Base-by-base conservation (phyloP, 2,888 invertebrate species). In the Lepidochitona cinerea region DNA sequence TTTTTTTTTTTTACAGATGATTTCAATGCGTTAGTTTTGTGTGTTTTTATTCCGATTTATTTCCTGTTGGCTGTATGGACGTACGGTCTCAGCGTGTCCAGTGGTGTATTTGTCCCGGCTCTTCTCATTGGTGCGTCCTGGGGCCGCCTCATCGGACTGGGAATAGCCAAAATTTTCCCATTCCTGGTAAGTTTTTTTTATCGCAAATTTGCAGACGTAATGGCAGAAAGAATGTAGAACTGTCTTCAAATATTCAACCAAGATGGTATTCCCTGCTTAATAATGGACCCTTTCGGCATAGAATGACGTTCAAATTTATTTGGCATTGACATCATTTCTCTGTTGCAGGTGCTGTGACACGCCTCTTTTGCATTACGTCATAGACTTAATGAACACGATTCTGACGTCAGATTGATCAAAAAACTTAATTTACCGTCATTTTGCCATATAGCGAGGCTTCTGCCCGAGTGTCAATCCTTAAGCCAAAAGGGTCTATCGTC, bases 101-200 rank as follows among this genome's bases (percentile, higher is more conserved):
- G 96, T 84, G 99, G 99, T 0, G 93, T 99, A 69, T 99, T 89
- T 78, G 99, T 99, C 90, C 99, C 99, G 0, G 95, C 96, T 5
- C 92, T 99, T 37, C 92, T 99, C 74, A 97, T 97, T 1, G 99
- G 99, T 1, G 98, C 99, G 3, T 97, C 98, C 0, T 99, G 99
- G 98, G 99, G 99, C 0, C 92, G 99, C 70, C 92, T 98, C 0
- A 91, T 97, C 41, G 97, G 97, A 1, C 95, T 96, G 84, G 92
- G 86, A 5, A 85, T 89, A 26, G 87, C 86, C 52, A 77, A 85
- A 67, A 76, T 91, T 37, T 89, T 92, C 74, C 92, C 92, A 3
- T 84, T 86, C 52, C 85, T 89, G 73, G 90, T 91, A 76, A 83
- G 86, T 68, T 12, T 3, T 14, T n/a, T 66, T 66, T 3, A n/a